Percentiles rank a stretch among this genome's conserved stretches.
Evolutionary conservation across 2,797 vertebrate genomes (phyloP).

Genomic region (Falco cherrug): DNA sequence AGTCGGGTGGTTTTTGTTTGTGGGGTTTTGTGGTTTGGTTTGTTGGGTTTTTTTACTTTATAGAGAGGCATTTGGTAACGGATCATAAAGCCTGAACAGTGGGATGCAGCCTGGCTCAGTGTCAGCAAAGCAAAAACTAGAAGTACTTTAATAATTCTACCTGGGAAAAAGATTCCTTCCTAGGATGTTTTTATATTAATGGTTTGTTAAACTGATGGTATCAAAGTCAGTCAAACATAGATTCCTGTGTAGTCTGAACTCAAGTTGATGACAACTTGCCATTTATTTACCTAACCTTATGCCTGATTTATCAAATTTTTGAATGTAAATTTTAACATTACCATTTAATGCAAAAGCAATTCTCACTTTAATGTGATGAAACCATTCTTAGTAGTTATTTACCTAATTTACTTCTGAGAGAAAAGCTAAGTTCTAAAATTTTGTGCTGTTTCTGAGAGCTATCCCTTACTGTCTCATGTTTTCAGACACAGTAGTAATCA

Average conservation of each 20-base stretch:
- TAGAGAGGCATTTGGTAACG: not conserved
- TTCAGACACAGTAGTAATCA: not conserved
- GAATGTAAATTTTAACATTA: not conserved
- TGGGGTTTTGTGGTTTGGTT: not conserved
- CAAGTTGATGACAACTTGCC: not conserved
- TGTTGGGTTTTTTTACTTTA: not conserved
- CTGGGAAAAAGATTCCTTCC: not conserved
- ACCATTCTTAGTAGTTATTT: not conserved
- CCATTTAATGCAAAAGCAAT: conserved; percentile 1
- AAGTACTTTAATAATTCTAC: not conserved
- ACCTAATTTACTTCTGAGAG: not conserved
- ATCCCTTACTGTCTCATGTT: not conserved
- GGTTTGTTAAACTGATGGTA: not conserved
- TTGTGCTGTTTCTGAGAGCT: not conserved
- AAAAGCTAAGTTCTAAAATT: not conserved
- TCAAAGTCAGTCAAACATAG: not conserved
- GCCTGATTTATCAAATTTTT: not conserved
- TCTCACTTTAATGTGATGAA: not conserved
- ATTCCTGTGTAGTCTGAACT: not conserved
- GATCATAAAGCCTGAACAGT: not conserved
- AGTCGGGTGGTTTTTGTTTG: not conserved
- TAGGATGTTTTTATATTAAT: not conserved
- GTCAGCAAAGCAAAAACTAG: not conserved
- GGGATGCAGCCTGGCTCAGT: not conserved
- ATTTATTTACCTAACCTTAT: not conserved